A percentile compares a stretch with the other conserved stretches of the same genome.
These are phyloP conservation scores for Mylabris phalerata DNA, from an alignment of 1,140 invertebrate species.

Conservation along the genomic window DNA sequence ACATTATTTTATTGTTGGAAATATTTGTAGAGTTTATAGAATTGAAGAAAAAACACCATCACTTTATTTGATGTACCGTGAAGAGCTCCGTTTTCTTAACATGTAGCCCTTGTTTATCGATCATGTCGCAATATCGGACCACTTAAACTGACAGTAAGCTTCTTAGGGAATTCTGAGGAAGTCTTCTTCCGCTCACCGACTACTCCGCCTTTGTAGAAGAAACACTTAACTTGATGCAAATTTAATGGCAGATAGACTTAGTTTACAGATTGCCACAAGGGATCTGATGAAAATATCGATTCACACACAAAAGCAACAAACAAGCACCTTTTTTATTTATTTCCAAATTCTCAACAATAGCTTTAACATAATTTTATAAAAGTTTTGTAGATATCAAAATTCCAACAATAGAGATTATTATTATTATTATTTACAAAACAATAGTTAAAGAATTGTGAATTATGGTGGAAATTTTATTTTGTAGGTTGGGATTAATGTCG, in stretches of 20 bases:
- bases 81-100: not conserved
- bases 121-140: conserved; percentile 38
- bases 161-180: conserved; percentile 41
- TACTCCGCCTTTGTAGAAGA: conserved; percentile 31
- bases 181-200: conserved; percentile 35
- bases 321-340: conserved; percentile 8
- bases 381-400: too few species aligned
- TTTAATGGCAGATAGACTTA: conserved; percentile 38
- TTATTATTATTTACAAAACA: too few species aligned
- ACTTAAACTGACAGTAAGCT: conserved; percentile 38
- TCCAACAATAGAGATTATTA: too few species aligned
- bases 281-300: conserved; percentile 26
- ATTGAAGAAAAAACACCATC: too few species aligned
- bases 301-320: not conserved
- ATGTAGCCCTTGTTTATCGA: conserved; percentile 32
- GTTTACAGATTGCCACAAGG: conserved; percentile 31
- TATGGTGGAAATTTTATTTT: conserved; percentile 33
- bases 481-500: conserved; percentile 73
- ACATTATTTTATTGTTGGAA: too few species aligned
- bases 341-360: too few species aligned
- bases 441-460: too few species aligned
- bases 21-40: too few species aligned
- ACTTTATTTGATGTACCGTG: too few species aligned
- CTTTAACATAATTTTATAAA: too few species aligned
- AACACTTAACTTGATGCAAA: conserved; percentile 40